Base-by-base conservation (phyloP, 2,113 vertebrate genomes). In the Sinocyclocheilus anshuiensis region DNA sequence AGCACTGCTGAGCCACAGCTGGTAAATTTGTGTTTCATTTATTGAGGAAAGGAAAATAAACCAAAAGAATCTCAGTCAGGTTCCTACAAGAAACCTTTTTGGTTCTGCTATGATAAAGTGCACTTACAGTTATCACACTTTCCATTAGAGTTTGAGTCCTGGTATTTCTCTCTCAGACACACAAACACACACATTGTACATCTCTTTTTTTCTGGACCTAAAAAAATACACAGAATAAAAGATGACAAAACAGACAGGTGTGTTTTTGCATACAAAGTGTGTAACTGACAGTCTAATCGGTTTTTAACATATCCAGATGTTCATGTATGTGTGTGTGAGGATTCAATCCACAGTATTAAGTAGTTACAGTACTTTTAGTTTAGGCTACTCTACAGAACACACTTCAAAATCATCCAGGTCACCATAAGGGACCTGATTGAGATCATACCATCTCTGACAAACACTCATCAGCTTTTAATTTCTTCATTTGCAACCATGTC, bases 71-170 rank as follows among this genome's bases (percentile, higher is more conserved):
- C 81, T 83, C 63, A 29, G 65, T 61, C 61, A 82, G 80, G 81
- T 84, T 84, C 81, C 81, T 36, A 84, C 1, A 48, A 72, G 81
- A 84, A 84, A 74, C 81, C 50, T 74, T 84, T 82, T 84, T 72
- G 81, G 81, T 84, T 84, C 81, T 74, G 81, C 81, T 74, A 84
- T 84, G 67, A 84, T 84, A 84, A 84, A 84, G 81, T 84, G 81
- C 81, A 84, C 81, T 84, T 84, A 74, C 81, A 84, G 81, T 84
- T 74, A 72, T 84, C 81, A 84, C 81, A 74, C 81, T 50, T 83
- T 83, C 81, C 81, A 74, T 39, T 74, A 72, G 20, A 72, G 69
- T 59, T 84, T 16, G 12, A 84, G 81, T 74, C 81, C 80, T 53
- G 81, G 53, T 42, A 16, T 39, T n/a, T 74, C 50, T 74, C 50